phyloP scores from a whole-genome alignment of 1,140 invertebrate genomes.

The Drosophila nigromelanica region DNA sequence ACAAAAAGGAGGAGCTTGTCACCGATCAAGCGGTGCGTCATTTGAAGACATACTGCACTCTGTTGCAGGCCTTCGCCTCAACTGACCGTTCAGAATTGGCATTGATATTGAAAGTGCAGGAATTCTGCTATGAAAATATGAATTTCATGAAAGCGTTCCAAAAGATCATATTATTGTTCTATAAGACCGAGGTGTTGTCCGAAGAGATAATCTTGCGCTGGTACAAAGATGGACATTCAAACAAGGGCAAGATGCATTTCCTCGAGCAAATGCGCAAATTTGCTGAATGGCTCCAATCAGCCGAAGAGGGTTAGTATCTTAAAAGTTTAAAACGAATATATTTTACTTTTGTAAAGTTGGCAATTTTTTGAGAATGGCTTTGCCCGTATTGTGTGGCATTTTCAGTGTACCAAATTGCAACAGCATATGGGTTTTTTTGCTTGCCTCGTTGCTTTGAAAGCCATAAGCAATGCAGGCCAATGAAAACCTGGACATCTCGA shows the following conservation, averaged over 20 bases:
- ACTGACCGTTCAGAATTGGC: constrained; percentile 93
- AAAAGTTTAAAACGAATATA: not conserved
- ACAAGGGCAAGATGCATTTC: constrained; percentile 98
- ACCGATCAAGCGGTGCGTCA: constrained; percentile 97
- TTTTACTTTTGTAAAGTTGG: not conserved
- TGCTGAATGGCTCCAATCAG: constrained; percentile 97
- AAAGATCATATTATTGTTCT: constrained; percentile 97
- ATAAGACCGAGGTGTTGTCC: constrained; percentile 96
- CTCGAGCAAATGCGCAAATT: constrained; percentile 99
- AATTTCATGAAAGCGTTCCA: constrained; percentile 99
- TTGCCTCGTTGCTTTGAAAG: constrained; percentile 67
- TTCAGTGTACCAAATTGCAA: constrained; percentile 74
- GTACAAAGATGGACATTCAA: constrained; percentile 96
- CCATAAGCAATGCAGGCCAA: constrained; percentile 68
- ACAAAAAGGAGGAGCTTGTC: constrained; percentile 98
- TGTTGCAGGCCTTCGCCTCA: constrained; percentile 94
- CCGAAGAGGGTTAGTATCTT: constrained; percentile 91
- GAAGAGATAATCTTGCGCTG: constrained; percentile 97
- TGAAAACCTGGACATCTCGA: constrained; percentile 71
- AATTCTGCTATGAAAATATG: constrained; percentile 99
- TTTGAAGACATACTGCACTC: constrained; percentile 91
- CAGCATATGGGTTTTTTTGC: constrained; percentile 78
- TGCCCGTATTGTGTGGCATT: constrained; percentile 40
- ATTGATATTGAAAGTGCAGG: constrained; percentile 95
- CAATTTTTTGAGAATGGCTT: constrained; percentile 50